A percentile compares a stretch with the other conserved stretches of the same genome.
These are phyloP conservation scores for Astreopora myriophthalma DNA, from an alignment of 64 coral and sea anemone species.

Conservation along the genomic window DNA sequence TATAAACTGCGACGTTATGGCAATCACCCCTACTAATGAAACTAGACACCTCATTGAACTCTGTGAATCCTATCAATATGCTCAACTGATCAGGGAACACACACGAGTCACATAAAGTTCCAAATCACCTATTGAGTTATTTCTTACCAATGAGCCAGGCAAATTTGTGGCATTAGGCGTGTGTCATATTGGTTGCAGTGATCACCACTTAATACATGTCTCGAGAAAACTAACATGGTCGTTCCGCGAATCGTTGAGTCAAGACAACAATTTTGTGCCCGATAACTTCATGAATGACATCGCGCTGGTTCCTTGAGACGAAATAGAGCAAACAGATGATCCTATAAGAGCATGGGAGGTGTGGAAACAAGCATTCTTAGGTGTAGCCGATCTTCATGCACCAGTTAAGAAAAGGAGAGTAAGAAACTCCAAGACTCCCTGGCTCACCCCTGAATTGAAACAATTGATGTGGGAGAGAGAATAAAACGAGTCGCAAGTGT, in stretches of 20 bases:
- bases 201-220: background rate
- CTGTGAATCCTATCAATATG: conserved; percentile 19
- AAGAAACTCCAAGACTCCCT: too few relatives aligned
- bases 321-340: conserved; percentile 17
- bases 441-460: conserved; percentile 28
- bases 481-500: conserved; percentile 15
- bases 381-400: conserved; percentile 1
- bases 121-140: too few relatives aligned
- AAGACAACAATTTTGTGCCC: conserved; percentile 8
- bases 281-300: conserved; percentile 1
- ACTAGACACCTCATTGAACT: conserved; percentile 25
- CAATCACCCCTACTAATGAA: background rate
- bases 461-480: conserved; percentile 39
- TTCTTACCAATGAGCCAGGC: too few relatives aligned
- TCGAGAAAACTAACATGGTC: background rate
- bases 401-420: too few relatives aligned
- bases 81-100: background rate
- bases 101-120: background rate
- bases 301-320: background rate
- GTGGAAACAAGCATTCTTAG: conserved; percentile 8
- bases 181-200: background rate
- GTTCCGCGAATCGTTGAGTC: background rate
- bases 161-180: background rate
- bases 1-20: background rate
- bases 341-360: conserved; percentile 21